These are phyloP conservation scores for Pocota personata DNA, from an alignment of 2,888 invertebrate species.

Conservation along the genomic window DNA sequence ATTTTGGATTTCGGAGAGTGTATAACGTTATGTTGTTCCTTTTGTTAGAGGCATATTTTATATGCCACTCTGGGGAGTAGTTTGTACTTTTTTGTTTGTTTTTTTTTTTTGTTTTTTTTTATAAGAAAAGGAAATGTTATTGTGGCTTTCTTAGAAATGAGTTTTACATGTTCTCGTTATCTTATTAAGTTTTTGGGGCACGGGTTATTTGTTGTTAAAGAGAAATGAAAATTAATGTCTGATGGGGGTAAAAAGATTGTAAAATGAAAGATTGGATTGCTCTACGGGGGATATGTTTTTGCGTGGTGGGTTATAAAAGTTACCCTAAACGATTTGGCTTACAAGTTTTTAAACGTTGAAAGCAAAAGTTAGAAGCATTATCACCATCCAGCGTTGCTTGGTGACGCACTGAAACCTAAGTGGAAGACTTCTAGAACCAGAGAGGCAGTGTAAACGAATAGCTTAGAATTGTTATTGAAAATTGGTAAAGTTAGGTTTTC, in stretches of 20 bases:
- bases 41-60: conserved; percentile 47
- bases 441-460: too few species aligned
- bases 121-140: neutral
- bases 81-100: conserved; percentile 11
- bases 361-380: too few species aligned
- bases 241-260: conserved; percentile 3
- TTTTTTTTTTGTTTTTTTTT: neutral
- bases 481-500: too few species aligned
- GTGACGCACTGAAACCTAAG: too few species aligned
- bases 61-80: conserved; percentile 60
- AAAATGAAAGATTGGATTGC: conserved; percentile 41
- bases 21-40: conserved; percentile 16
- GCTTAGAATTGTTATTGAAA: too few species aligned
- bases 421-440: too few species aligned
- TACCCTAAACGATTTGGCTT: neutral
- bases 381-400: too few species aligned
- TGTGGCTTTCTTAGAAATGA: conserved; percentile 31
- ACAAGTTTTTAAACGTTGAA: neutral
- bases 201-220: conserved; percentile 13
- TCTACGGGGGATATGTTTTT: conserved; percentile 11
- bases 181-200: conserved; percentile 2
- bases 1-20: conserved; percentile 28
- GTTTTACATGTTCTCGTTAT: conserved; percentile 55
- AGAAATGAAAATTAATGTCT: conserved; percentile 55
- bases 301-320: neutral